Conservation (phyloP, 2,888 invertebrate genomes). For the Apamea anceps region DNA sequence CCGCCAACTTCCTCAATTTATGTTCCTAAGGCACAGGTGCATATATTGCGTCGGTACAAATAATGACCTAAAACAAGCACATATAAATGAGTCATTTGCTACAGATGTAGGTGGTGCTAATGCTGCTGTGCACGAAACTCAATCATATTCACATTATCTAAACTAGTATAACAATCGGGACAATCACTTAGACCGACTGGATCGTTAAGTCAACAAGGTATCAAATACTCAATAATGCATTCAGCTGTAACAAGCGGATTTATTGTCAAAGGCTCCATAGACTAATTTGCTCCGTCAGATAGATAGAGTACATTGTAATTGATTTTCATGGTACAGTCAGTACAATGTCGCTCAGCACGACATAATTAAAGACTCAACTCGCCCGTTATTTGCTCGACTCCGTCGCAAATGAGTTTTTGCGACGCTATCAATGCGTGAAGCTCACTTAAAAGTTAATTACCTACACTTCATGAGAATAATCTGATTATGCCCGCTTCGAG, state of each 20-base stretch:
- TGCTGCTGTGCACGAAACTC: constrained; percentile 41
- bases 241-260: constrained; percentile 60
- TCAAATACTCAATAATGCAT: constrained; percentile 58
- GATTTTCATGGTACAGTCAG: constrained; percentile 61
- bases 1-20: constrained; percentile 53
- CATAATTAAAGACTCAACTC: constrained; percentile 59
- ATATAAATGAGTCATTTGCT: constrained; percentile 54
- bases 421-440: constrained; percentile 68
- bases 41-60: constrained; percentile 13
- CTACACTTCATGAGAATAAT: constrained; percentile 71
- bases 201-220: constrained; percentile 59
- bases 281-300: constrained; percentile 63
- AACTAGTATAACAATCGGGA: constrained; percentile 46
- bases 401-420: constrained; percentile 66
- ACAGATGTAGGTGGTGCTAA: constrained; percentile 39
- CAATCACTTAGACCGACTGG: constrained; percentile 45
- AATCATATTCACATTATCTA: constrained; percentile 58
- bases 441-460: constrained; percentile 72
- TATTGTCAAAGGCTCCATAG: constrained; percentile 55
- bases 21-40: constrained; percentile 45
- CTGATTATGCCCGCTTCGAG: constrained; percentile 66
- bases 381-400: constrained; percentile 63
- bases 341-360: constrained; percentile 61
- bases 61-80: constrained; percentile 52
- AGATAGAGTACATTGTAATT: constrained; percentile 62